Conservation (phyloP, 2,797 vertebrate genomes). For the Anguilla obscura region DNA sequence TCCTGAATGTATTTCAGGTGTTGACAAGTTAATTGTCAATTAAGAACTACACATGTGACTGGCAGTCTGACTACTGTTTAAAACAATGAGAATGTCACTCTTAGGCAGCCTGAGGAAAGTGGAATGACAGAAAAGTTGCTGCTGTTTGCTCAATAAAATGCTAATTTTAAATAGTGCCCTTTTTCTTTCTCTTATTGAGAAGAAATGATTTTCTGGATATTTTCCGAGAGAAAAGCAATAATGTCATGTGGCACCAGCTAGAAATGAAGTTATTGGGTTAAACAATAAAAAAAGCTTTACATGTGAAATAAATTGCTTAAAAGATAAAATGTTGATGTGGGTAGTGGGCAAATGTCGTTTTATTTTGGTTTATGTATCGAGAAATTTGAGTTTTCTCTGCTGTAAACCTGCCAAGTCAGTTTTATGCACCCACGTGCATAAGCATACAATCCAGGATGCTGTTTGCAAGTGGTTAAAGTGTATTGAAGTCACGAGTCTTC, state of each 20-base stretch:
- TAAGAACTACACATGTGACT: too few species aligned
- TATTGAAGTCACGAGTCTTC: slow-evolving; percentile 1
- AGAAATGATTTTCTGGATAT: background rate
- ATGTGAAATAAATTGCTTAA: background rate
- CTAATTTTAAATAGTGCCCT: too few species aligned
- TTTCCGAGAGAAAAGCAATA: background rate
- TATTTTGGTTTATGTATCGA: background rate
- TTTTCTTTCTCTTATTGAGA: background rate
- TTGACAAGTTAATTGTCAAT: too few species aligned
- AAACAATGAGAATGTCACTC: too few species aligned
- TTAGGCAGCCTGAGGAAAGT: too few species aligned
- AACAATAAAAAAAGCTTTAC: background rate
- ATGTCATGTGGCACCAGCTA: background rate
- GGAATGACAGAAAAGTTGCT: too few species aligned
- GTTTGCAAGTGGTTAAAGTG: background rate
- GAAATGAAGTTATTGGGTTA: background rate
- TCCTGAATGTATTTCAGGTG: too few species aligned
- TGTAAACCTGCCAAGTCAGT: background rate
- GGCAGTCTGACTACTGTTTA: too few species aligned
- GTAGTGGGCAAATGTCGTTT: background rate
- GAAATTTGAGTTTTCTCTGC: background rate
- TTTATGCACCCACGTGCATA: background rate
- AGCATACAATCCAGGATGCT: background rate
- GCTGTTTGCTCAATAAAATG: too few species aligned
- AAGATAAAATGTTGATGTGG: background rate